phyloP scores from a whole-genome alignment of 2,888 invertebrate species.

The Cataglyphis albicans region DNA sequence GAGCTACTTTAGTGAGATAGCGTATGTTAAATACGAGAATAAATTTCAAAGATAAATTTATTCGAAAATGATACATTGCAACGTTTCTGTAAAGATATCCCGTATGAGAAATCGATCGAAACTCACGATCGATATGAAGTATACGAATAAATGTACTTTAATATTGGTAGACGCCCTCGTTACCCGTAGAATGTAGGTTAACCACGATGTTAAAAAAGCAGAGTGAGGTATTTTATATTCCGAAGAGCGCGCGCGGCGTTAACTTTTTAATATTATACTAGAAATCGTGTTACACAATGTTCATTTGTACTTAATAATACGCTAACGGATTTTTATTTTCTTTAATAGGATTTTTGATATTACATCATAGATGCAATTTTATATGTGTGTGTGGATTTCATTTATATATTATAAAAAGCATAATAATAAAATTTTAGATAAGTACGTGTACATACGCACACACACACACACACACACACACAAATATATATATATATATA shows the following conservation, averaged over 20 bases:
- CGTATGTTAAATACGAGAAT: slow-evolving; percentile 20
- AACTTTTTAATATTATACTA: slow-evolving; percentile 50
- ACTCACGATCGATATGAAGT: slow-evolving; percentile 44
- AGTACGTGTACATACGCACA: background rate
- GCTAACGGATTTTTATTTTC: slow-evolving; percentile 6
- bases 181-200: slow-evolving; percentile 53
- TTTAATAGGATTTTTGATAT: background rate
- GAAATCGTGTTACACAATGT: background rate
- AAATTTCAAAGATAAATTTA: background rate
- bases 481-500: no score
- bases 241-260: slow-evolving; percentile 19
- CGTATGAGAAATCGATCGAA: slow-evolving; percentile 44
- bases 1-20: background rate
- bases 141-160: slow-evolving; percentile 51
- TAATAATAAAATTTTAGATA: background rate
- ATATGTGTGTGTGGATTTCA: background rate
- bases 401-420: background rate
- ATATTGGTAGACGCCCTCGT: slow-evolving; percentile 53
- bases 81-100: slow-evolving; percentile 27
- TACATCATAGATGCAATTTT: background rate
- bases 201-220: slow-evolving; percentile 48
- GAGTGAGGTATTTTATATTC: slow-evolving; percentile 49
- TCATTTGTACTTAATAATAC: slow-evolving; percentile 29
- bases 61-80: slow-evolving; percentile 34
- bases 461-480: no score